Evolutionary conservation across 2,113 vertebrate genomes (phyloP).

Genomic region (Chelonoidis abingdonii): DNA sequence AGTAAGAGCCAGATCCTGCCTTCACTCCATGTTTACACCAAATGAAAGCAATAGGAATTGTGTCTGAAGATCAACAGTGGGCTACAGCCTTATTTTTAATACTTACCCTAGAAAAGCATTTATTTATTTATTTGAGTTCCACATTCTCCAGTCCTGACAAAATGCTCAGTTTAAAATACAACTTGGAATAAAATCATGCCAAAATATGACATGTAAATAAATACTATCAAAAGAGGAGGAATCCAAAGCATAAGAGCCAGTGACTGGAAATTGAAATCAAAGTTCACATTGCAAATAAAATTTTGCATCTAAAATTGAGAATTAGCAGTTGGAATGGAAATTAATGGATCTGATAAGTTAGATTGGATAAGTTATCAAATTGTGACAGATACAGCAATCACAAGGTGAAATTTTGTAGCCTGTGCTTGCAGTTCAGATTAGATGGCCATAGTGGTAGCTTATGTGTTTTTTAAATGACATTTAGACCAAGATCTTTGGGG

Average conservation of each 20-base stretch:
- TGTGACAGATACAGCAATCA: neutral
- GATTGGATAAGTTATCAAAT: too few relatives aligned
- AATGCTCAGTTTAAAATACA: neutral
- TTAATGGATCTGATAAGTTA: neutral
- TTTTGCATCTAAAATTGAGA: neutral
- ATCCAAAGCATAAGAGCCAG: neutral
- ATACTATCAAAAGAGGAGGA: neutral
- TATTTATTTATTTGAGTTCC: neutral
- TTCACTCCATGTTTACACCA: neutral
- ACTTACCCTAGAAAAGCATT: neutral
- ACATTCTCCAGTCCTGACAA: neutral
- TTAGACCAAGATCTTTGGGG: neutral
- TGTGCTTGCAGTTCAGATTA: neutral
- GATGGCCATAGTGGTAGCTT: neutral
- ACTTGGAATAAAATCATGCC: accelerated
- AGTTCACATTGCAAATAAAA: neutral
- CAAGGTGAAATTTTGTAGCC: neutral
- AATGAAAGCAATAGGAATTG: neutral
- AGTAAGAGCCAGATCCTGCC: neutral
- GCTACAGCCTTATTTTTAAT: neutral
- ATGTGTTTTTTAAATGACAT: neutral
- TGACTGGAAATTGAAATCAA: neutral
- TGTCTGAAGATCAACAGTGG: neutral
- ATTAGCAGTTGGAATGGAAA: neutral
- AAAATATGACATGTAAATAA: neutral